A percentile compares a stretch with the other conserved stretches of the same genome.
Conservation (phyloP, 2,113 vertebrate genomes). For the Pelusios castaneus region DNA sequence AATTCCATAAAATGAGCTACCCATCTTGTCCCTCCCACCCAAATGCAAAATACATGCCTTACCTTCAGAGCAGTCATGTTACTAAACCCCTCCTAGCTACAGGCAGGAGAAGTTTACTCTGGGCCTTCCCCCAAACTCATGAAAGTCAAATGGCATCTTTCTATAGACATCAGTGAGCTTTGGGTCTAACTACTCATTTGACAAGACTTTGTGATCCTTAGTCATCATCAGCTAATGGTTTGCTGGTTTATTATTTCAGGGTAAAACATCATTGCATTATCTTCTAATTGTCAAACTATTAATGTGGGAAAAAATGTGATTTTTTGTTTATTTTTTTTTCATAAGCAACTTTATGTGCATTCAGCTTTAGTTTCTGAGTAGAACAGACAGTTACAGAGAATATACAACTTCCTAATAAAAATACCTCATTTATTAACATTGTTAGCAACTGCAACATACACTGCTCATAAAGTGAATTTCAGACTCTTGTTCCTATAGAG, state of each 20-base stretch:
- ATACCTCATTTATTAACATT: background rate
- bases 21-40: rapidly evolving
- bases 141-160: background rate
- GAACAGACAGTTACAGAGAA: too few relatives aligned
- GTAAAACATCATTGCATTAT: background rate
- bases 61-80: background rate
- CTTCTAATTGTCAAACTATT: background rate
- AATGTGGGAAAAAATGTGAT: background rate
- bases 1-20: background rate
- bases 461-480: background rate
- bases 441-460: background rate
- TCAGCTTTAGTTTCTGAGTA: background rate
- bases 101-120: background rate
- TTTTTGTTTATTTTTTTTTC: background rate
- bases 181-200: background rate
- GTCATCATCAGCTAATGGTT: background rate
- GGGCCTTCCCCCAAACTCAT: background rate
- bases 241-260: background rate
- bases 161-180: background rate
- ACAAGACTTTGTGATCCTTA: background rate
- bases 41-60: rapidly evolving
- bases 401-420: background rate
- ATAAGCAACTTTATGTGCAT: background rate
- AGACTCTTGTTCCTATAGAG: background rate
- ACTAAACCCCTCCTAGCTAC: background rate